Evolutionary conservation across 2,113 vertebrate species (phyloP).

Genomic region (Lophochroa leadbeateri): DNA sequence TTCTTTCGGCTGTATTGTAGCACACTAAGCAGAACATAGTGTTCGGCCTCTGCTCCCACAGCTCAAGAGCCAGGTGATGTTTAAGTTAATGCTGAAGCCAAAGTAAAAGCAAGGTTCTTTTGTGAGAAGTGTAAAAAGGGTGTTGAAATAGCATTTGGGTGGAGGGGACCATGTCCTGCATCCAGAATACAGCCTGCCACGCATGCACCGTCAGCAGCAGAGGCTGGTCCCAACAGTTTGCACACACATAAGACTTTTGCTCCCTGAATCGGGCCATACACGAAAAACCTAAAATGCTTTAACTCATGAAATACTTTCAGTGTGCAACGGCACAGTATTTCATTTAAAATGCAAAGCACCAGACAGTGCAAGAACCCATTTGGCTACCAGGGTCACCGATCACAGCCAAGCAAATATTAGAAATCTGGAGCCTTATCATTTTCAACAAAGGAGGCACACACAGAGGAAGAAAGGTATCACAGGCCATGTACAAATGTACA

Average conservation of each 20-base stretch:
- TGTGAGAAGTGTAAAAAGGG: neutral
- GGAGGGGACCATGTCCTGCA: fast-evolving
- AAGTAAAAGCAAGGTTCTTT: too few species aligned
- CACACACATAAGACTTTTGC: conserved; percentile 45
- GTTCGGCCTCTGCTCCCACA: too few species aligned
- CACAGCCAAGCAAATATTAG: conserved; percentile 4
- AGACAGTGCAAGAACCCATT: neutral
- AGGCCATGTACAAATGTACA: conserved; percentile 28
- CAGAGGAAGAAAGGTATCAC: conserved; percentile 10
- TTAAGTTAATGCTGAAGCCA: too few species aligned
- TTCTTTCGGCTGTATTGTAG: too few species aligned
- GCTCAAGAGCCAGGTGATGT: too few species aligned
- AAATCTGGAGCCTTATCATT: neutral
- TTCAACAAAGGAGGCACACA: neutral
- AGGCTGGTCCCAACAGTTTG: neutral
- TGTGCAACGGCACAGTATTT: conserved; percentile 22
- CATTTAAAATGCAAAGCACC: conserved; percentile 46
- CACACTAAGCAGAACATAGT: too few species aligned
- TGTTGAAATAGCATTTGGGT: neutral
- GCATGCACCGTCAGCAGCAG: neutral
- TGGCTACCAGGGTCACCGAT: neutral
- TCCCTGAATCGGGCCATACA: conserved; percentile 42
- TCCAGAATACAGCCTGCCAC: neutral
- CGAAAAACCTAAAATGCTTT: neutral
- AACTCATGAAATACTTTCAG: conserved; percentile 36